phyloP scores from a whole-genome alignment of 2,113 vertebrate genomes.

The Oceanodroma tethys region DNA sequence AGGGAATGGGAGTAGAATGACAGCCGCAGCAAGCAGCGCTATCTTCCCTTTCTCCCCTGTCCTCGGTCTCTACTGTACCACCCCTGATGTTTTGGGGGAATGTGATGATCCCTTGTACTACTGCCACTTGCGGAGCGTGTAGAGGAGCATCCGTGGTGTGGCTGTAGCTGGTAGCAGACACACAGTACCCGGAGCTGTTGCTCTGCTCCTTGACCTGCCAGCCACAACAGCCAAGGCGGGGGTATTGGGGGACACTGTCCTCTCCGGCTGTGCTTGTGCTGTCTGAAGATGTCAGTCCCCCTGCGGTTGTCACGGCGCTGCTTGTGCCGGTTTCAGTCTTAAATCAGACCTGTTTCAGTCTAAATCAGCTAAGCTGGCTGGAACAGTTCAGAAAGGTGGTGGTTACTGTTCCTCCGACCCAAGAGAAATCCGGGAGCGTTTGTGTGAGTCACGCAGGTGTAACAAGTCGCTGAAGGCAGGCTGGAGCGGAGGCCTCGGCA shows the following conservation, averaged over 20 bases:
- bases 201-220: not conserved
- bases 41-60: not conserved
- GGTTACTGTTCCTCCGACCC: not conserved
- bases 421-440: rapidly evolving
- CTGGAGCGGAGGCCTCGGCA: not conserved
- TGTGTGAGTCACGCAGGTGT: not conserved
- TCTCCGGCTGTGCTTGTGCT: not conserved
- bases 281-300: not conserved
- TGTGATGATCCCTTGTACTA: not conserved
- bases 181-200: not conserved
- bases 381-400: not conserved
- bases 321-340: not conserved
- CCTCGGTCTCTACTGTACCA: not conserved
- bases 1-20: not conserved
- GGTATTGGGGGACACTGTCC: not conserved
- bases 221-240: not conserved
- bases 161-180: not conserved
- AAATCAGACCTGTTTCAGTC: not conserved
- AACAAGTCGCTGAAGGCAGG: not conserved
- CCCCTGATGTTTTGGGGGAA: not conserved
- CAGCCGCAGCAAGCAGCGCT: not conserved
- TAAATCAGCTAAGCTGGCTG: not conserved
- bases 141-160: not conserved
- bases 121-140: no score
- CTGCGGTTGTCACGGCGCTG: not conserved